phyloP scores from a whole-genome alignment of 2,888 invertebrate genomes.

The Drosophila atripex region DNA sequence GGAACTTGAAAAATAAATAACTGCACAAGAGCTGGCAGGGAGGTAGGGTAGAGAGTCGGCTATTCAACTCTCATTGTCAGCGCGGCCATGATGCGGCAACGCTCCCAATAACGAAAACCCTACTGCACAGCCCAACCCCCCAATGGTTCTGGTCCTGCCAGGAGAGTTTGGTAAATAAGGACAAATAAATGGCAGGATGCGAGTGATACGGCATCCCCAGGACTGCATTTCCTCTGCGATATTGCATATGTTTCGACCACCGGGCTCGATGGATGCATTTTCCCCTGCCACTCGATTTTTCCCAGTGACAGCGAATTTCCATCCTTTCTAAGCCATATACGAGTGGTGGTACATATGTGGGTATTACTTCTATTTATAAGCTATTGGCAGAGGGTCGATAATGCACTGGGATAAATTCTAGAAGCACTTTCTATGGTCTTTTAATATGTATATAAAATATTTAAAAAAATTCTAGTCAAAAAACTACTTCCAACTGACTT shows the following conservation, averaged over 20 bases:
- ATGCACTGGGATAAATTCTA: background rate
- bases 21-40: conserved; percentile 44
- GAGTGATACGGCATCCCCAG: conserved; percentile 55
- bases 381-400: conserved; percentile 14
- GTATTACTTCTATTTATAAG: conserved; percentile 28
- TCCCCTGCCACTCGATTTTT: conserved; percentile 39
- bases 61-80: conserved; percentile 75
- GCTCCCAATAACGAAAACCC: conserved; percentile 22
- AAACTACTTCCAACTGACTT: too few relatives aligned
- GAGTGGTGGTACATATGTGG: conserved; percentile 10
- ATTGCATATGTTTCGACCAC: conserved; percentile 31
- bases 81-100: conserved; percentile 70
- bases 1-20: conserved; percentile 44
- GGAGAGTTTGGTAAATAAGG: conserved; percentile 47
- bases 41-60: conserved; percentile 34
- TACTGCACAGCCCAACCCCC: conserved; percentile 2
- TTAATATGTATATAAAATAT: background rate
- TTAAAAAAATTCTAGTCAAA: too few relatives aligned
- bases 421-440: too few relatives aligned
- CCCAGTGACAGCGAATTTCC: conserved; percentile 27
- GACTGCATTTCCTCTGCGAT: conserved; percentile 51
- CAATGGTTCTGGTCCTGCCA: conserved; percentile 39
- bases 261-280: conserved; percentile 52
- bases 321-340: conserved; percentile 24
- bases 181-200: conserved; percentile 76